Conservation (phyloP, 2,797 vertebrate genomes). For the Kryptopterus vitreolus region DNA sequence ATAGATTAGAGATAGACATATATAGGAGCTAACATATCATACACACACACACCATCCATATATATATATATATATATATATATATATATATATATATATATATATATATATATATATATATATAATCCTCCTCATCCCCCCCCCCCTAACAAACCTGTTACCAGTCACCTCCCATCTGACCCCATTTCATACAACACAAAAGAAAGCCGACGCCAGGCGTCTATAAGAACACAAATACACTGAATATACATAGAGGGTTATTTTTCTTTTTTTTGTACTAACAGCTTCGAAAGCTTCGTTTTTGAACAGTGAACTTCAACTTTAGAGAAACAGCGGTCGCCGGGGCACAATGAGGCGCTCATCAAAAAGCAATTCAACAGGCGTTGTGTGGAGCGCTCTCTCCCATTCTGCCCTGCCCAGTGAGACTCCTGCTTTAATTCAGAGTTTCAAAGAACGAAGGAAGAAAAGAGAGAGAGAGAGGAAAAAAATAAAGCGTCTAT, state of each 20-base stretch:
- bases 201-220: slow-evolving; percentile 10
- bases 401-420: slow-evolving; percentile 28
- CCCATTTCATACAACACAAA: slow-evolving; percentile 49
- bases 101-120: no score
- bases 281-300: slow-evolving; percentile 10
- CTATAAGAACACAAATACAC: slow-evolving; percentile 16
- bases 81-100: no score
- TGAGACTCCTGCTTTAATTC: slow-evolving; percentile 30
- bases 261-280: not conserved
- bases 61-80: no score
- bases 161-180: slow-evolving; percentile 26
- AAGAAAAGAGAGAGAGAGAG: no score
- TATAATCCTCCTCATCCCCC: no score
- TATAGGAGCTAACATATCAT: no score
- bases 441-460: slow-evolving; percentile 1
- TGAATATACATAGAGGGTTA: slow-evolving; percentile 50
- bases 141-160: slow-evolving; percentile 7
- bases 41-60: no score
- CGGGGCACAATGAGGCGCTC: slow-evolving; percentile 36
- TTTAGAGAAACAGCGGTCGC: slow-evolving; percentile 17
- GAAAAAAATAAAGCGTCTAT: not conserved
- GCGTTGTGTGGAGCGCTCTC: slow-evolving; percentile 32
- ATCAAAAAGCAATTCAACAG: slow-evolving; percentile 50
- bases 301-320: slow-evolving; percentile 44
- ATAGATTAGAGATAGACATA: no score